Conservation (phyloP, 2,113 vertebrate species). For the Oryzias curvinotus region DNA sequence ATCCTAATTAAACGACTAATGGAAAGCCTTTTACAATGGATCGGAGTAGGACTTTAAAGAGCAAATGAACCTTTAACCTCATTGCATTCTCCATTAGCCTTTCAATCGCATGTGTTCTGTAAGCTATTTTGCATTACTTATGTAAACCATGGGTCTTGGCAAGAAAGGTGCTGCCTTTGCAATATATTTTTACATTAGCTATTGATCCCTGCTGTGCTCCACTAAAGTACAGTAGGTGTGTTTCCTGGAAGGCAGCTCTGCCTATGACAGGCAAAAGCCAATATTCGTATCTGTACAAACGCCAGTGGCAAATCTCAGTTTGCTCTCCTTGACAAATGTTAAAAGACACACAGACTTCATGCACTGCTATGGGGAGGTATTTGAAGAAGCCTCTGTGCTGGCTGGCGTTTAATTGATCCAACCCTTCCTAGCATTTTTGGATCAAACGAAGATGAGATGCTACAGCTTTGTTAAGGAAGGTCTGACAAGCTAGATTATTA, state of each 20-base stretch:
- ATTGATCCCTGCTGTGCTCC: slow-evolving; percentile 48
- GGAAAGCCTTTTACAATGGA: no score
- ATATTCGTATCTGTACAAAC: slow-evolving; percentile 7
- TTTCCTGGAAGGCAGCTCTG: slow-evolving; percentile 20
- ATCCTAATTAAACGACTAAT: no score
- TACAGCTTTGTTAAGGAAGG: slow-evolving; percentile 5
- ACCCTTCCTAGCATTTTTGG: slow-evolving; percentile 18
- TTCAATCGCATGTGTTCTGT: background rate
- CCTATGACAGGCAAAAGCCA: background rate
- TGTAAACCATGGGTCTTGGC: slow-evolving; percentile 16
- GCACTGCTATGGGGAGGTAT: slow-evolving; percentile 17
- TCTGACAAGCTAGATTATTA: slow-evolving; percentile 11
- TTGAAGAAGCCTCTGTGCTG: slow-evolving; percentile 42
- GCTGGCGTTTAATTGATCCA: slow-evolving; percentile 50
- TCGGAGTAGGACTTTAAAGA: no score
- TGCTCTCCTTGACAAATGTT: slow-evolving; percentile 6
- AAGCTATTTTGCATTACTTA: slow-evolving; percentile 30
- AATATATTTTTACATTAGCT: slow-evolving; percentile 42
- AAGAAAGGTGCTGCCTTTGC: slow-evolving; percentile 22
- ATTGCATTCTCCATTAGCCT: no score
- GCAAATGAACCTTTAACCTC: no score
- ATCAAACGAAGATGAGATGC: slow-evolving; percentile 11
- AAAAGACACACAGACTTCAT: slow-evolving; percentile 16
- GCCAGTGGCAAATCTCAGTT: slow-evolving; percentile 2
- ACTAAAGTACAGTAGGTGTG: slow-evolving; percentile 11